phyloP scores from a whole-genome alignment of 1,140 invertebrate species.

The Halictus rubicundus region DNA sequence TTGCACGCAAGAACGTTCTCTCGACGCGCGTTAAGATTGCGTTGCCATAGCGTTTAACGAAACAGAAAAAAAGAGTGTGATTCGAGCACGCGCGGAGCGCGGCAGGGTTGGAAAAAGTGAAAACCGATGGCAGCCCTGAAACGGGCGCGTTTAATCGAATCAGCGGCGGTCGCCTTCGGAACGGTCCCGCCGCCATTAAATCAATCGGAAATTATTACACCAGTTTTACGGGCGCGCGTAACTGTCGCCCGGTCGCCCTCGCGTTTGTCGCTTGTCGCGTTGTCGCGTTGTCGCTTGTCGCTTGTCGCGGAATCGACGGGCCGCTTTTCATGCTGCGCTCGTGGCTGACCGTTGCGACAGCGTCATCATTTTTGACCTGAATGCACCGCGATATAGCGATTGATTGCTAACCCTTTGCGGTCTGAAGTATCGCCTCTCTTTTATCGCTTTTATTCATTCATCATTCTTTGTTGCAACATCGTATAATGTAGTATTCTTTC shows the following conservation, averaged over 20 bases:
- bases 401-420: too few relatives aligned
- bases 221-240: conserved; percentile 43
- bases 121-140: conserved; percentile 4
- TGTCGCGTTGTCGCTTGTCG: conserved; percentile 9
- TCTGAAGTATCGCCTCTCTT: too few relatives aligned
- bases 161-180: conserved; percentile 33
- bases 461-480: too few relatives aligned
- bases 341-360: not conserved
- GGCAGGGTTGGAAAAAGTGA: not conserved
- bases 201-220: conserved; percentile 57
- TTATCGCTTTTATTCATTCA: too few relatives aligned
- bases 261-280: not conserved
- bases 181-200: conserved; percentile 31
- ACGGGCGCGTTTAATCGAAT: conserved; percentile 40
- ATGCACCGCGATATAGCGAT: too few relatives aligned
- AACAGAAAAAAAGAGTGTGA: not conserved
- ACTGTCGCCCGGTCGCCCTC: conserved; percentile 20
- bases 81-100: not conserved
- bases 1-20: not conserved
- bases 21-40: not conserved
- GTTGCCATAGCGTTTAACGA: too few relatives aligned
- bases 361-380: not conserved
- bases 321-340: conserved; percentile 37
- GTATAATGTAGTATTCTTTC: too few relatives aligned
- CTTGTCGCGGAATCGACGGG: not conserved